Percentiles rank a stretch among this genome's conserved stretches.
Evolutionary conservation across 2,113 vertebrate genomes (phyloP).

Genomic region (Prinia subflava): DNA sequence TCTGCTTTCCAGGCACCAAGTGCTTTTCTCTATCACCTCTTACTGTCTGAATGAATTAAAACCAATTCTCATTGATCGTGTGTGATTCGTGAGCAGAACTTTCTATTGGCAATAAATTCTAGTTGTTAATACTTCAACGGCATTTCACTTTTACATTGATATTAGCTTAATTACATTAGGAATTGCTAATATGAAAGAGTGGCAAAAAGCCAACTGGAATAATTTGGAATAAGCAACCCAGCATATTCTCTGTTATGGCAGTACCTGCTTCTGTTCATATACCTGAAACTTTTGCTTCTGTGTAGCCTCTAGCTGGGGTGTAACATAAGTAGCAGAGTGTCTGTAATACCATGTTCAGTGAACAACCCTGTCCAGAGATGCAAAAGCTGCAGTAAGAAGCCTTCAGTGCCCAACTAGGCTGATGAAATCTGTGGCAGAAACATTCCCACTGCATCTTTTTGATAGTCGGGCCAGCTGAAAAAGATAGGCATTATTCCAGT

Average conservation of each 20-base stretch:
- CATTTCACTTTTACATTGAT: conserved; percentile 34
- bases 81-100: neutral
- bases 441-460: neutral
- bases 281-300: neutral
- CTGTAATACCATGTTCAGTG: neutral
- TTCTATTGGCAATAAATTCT: conserved; percentile 2
- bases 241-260: neutral
- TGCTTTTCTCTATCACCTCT: neutral
- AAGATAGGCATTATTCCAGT: neutral
- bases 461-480: neutral
- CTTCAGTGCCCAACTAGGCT: neutral
- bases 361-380: neutral
- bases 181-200: neutral
- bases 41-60: neutral
- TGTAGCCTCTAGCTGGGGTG: neutral
- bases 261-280: neutral
- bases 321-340: neutral
- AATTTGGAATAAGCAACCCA: neutral
- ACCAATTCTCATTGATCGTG: neutral
- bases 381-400: neutral
- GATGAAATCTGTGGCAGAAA: neutral
- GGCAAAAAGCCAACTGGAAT: neutral
- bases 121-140: neutral
- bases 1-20: neutral
- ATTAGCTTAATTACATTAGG: conserved; percentile 19